phyloP scores from a whole-genome alignment of 2,888 invertebrate species.

The Calameuta filiformis region DNA sequence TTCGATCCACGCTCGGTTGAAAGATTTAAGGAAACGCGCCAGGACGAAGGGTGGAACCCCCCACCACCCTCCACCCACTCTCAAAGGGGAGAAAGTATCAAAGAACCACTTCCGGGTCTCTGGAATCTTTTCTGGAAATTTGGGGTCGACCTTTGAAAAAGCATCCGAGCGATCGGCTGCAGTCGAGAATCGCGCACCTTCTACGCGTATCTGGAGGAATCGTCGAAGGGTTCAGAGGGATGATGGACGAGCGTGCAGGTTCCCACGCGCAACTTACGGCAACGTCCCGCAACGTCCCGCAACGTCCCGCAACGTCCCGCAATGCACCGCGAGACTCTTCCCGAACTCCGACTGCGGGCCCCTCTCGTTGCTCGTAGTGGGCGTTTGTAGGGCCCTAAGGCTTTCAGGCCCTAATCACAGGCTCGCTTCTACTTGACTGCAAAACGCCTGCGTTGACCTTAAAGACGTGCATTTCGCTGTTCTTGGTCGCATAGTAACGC shows the following conservation, averaged over 20 bases:
- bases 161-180: too few species aligned
- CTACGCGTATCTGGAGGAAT: too few species aligned
- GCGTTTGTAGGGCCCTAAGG: slow-evolving; percentile 55
- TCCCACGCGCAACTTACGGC: slow-evolving; percentile 55
- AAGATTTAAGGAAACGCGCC: too few species aligned
- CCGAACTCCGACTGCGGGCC: background rate
- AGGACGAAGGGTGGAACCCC: too few species aligned
- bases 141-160: too few species aligned
- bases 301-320: slow-evolving; percentile 20
- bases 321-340: slow-evolving; percentile 11
- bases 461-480: slow-evolving; percentile 28
- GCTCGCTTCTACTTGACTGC: slow-evolving; percentile 44
- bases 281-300: slow-evolving; percentile 19
- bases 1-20: too few species aligned
- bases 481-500: background rate
- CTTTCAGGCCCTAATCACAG: slow-evolving; percentile 59
- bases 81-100: too few species aligned
- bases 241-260: slow-evolving; percentile 62
- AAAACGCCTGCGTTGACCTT: slow-evolving; percentile 38
- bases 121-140: too few species aligned
- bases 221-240: slow-evolving; percentile 7
- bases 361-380: slow-evolving; percentile 45
- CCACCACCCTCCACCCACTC: too few species aligned
- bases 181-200: too few species aligned
- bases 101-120: too few species aligned